Conservation (phyloP, 1,140 invertebrate species). For the Vanessa atalanta region DNA sequence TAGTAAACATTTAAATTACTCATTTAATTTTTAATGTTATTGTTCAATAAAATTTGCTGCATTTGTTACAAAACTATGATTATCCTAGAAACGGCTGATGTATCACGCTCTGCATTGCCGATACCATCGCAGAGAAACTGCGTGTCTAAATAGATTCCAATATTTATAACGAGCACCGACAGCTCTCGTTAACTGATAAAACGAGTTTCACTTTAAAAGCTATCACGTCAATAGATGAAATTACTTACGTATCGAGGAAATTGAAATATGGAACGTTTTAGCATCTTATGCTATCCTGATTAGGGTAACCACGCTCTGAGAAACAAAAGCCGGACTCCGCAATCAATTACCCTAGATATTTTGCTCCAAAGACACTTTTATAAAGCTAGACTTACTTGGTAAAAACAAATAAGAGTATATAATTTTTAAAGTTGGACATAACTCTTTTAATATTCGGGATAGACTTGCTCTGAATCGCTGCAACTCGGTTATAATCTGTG, state of each 20-base stretch:
- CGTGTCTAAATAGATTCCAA: conserved; percentile 23
- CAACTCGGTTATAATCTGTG: no score
- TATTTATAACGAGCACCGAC: conserved; percentile 15
- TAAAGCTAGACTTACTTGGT: no score
- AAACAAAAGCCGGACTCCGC: no score
- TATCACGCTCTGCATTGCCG: conserved; percentile 15
- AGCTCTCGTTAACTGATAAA: conserved; percentile 20
- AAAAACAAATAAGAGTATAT: no score
- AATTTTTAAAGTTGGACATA: no score
- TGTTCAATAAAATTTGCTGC: not conserved
- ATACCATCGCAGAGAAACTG: conserved; percentile 23
- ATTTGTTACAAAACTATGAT: not conserved
- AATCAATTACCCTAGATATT: no score
- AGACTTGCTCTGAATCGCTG: no score
- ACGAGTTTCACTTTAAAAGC: conserved; percentile 15
- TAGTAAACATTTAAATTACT: no score
- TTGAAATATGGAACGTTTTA: conserved; percentile 6
- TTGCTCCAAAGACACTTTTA: no score
- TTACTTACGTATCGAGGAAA: conserved; percentile 12
- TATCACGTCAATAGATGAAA: conserved; percentile 8
- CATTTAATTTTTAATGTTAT: no score
- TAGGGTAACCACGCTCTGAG: no score
- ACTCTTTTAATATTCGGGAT: no score
- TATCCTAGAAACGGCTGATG: conserved; percentile 18
- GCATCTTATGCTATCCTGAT: not conserved